Evolutionary conservation across 2,888 invertebrate genomes (phyloP), one percentile per base, ranked within the genome.

Genomic region (Mechanitis messenoides): DNA sequence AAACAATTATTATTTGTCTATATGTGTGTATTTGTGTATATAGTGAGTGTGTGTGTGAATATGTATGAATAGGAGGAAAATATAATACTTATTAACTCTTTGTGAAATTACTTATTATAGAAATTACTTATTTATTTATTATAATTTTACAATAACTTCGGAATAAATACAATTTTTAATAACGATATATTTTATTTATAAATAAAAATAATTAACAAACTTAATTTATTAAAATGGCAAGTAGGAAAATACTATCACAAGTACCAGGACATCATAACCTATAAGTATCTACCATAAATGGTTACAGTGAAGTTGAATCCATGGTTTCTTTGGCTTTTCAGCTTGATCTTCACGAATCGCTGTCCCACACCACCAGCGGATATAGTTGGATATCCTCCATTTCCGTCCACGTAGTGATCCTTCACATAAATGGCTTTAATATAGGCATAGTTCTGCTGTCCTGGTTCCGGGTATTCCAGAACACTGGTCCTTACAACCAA

Each of bases 241-340:
- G 54, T 45, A 7, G n/a, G 55, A 59, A 59, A 55, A 53, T 31
- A 45, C 61, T 58, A 61, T 67, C 59, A 56, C 28, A 69, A 65
- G 64, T 72, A 72, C 70, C 61, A 74, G 74, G 70, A 56, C 56
- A 45, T 9, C 65, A 73, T 69, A 65, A 65, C 33, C 61, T 59
- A 54, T 72, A 70, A 84, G 67, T 80, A 88, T 77, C 83, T 81
- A 67, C 89, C 91, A 54, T 87, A 90, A 38, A 91, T 77, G 0
- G 85, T 81, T 2, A 91, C 68, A 0, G 89, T 86, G 66, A 90
- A 91, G 70, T 90, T 88, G 45, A 90, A 78, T 0, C 90, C 88
- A 54, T 66, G 58, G 2, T 79, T 74, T 35, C 87, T 74, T 67
- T 90, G 90, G 46, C 87, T 85, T 71, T 87, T 87, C 67, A 91